These are phyloP conservation scores for Drosophila nikananu DNA, from an alignment of 1,140 invertebrate genomes.

Conservation along the genomic window DNA sequence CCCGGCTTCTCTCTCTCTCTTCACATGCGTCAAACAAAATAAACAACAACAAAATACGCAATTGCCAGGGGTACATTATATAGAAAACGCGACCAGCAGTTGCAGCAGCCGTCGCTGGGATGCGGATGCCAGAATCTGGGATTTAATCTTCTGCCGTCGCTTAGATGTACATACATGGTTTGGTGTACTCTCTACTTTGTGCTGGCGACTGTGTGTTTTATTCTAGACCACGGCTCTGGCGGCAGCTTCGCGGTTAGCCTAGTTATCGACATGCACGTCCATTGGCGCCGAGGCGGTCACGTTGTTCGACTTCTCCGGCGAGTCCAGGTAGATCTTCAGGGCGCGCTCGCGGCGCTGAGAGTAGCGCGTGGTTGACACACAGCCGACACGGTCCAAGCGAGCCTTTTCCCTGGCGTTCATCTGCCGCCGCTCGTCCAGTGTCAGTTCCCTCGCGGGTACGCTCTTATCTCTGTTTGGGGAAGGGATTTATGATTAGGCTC, in stretches of 20 bases:
- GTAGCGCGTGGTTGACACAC: slow-evolving; percentile 83
- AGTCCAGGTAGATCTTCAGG: slow-evolving; percentile 91
- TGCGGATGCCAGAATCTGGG: slow-evolving; percentile 37
- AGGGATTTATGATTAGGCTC: not conserved
- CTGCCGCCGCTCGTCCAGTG: slow-evolving; percentile 88
- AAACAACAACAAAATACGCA: slow-evolving; percentile 68
- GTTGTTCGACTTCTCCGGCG: slow-evolving; percentile 73
- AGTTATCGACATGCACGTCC: slow-evolving; percentile 65
- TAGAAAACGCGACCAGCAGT: slow-evolving; percentile 26
- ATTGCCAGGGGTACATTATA: slow-evolving; percentile 38
- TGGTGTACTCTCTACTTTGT: slow-evolving; percentile 25
- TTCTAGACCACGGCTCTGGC: slow-evolving; percentile 5
- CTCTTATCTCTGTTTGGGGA: slow-evolving; percentile 87
- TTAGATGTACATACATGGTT: slow-evolving; percentile 34
- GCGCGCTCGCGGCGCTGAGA: slow-evolving; percentile 89
- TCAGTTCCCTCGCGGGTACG: slow-evolving; percentile 87
- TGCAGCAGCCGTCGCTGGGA: slow-evolving; percentile 17
- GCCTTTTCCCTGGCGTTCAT: slow-evolving; percentile 88
- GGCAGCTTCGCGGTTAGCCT: slow-evolving; percentile 12
- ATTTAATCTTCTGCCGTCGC: slow-evolving; percentile 45
- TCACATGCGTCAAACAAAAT: slow-evolving; percentile 36
- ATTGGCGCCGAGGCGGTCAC: slow-evolving; percentile 68
- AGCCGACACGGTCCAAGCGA: slow-evolving; percentile 84
- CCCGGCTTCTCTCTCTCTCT: not conserved
- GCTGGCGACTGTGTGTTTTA: slow-evolving; percentile 3